Conservation (phyloP, 1,140 invertebrate species). For the Ceratoteleas bidentatus region DNA sequence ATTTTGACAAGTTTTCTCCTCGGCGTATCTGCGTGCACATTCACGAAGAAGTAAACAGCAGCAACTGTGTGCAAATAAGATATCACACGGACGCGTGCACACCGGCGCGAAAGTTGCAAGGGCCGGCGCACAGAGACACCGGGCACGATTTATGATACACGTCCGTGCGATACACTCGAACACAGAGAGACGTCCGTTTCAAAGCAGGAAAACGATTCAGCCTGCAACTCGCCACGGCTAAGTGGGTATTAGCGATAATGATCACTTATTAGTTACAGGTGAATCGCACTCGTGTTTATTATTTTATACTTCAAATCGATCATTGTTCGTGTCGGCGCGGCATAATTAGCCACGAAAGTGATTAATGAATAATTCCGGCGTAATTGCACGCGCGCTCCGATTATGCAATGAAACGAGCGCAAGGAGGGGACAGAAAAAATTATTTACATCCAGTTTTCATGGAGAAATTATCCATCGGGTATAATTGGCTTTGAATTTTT, state of each 20-base stretch:
- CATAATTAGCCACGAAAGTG: constrained; percentile 27
- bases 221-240: constrained; percentile 34
- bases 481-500: too few relatives aligned
- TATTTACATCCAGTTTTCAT: too few relatives aligned
- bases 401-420: too few relatives aligned
- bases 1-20: constrained; percentile 54
- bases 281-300: constrained; percentile 43
- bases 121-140: constrained; percentile 58
- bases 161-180: constrained; percentile 51
- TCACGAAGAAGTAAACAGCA: constrained; percentile 59
- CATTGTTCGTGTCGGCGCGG: constrained; percentile 19
- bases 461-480: too few relatives aligned
- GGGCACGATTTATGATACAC: constrained; percentile 66
- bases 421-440: too few relatives aligned
- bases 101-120: constrained; percentile 61
- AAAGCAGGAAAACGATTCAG: constrained; percentile 57
- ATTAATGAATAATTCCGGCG: constrained; percentile 28
- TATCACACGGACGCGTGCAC: constrained; percentile 60
- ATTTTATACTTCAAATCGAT: constrained; percentile 36
- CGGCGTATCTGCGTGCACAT: constrained; percentile 32
- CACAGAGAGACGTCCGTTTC: constrained; percentile 46
- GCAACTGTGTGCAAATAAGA: constrained; percentile 66
- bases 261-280: constrained; percentile 58
- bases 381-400: too few relatives aligned
- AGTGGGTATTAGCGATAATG: constrained; percentile 55